Evolutionary conservation across 1,140 invertebrate genomes (phyloP).

Genomic region (Palaemon carinicauda): DNA sequence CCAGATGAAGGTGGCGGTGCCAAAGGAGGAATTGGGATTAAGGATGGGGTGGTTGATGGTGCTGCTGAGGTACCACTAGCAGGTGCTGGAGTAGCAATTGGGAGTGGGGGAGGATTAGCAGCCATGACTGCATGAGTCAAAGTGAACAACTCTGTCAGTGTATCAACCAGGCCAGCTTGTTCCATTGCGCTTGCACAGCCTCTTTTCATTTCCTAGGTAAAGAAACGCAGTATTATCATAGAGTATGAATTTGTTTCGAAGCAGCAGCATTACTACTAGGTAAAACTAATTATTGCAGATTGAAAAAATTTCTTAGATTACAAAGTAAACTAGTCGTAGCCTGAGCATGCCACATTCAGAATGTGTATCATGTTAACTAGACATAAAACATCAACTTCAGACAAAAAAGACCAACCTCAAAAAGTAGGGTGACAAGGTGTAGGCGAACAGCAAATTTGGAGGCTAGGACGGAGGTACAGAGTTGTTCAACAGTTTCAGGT

Average conservation of each 20-base stretch:
- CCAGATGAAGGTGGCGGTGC: constrained; percentile 18
- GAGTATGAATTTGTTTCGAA: neutral
- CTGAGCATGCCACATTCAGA: too few relatives aligned
- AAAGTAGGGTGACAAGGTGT: constrained; percentile 80
- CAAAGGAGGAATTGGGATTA: neutral
- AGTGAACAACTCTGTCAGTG: constrained; percentile 69
- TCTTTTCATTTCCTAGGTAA: constrained; percentile 52
- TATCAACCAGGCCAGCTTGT: constrained; percentile 67
- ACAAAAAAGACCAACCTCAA: constrained; percentile 71
- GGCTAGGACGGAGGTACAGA: constrained; percentile 70
- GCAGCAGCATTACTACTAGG: neutral
- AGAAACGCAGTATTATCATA: constrained; percentile 72
- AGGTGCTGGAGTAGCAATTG: neutral
- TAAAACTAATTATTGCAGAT: neutral
- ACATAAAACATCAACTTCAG: too few relatives aligned
- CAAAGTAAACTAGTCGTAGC: neutral
- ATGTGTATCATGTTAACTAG: too few relatives aligned
- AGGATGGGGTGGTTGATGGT: neutral
- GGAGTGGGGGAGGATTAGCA: constrained; percentile 19
- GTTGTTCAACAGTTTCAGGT: constrained; percentile 63
- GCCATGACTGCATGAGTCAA: constrained; percentile 63
- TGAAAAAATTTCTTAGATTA: constrained; percentile 6
- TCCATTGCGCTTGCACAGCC: constrained; percentile 61
- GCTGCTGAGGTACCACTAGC: constrained; percentile 18
- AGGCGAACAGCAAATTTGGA: constrained; percentile 74